Evolutionary conservation across 2,113 vertebrate genomes (phyloP), one percentile per base, ranked within the genome.

Genomic region (Mixornis gularis): DNA sequence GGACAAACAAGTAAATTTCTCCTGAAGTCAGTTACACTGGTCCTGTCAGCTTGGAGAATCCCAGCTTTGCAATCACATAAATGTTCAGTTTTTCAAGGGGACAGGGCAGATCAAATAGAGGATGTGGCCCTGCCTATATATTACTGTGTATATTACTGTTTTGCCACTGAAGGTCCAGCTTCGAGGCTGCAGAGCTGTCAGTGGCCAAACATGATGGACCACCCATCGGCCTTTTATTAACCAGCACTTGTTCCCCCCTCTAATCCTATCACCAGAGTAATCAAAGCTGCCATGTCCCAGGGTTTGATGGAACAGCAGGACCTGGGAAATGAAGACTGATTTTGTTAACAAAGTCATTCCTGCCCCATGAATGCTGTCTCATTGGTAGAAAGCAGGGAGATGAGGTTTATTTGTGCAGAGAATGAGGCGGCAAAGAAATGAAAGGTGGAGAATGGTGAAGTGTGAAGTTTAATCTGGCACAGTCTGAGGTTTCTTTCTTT

Each of bases 311-410:
- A 97, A 95, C 96, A 96, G 96, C 95, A 94, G 95, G 95, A 97
- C 91, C 93, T 95, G 95, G 94, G 96, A 96, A 96, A 96, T 90
- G 95, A 96, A 96, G 95, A 76, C 91, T 96, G 96, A 96, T 95
- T 96, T 93, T 92, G 95, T 97, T 96, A 96, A 96, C 95, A 93
- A 96, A 97, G 95, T 96, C 89, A 96, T 92, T 96, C 91, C 95
- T 96, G 68, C 59, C 83, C 78, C 87, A 81, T 94, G 90, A 91
- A 94, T 95, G 82, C 92, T 71, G 94, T 93, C 90, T 92, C 93
- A 90, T 87, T 83, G 92, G 85, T 88, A 89, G 87, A 94, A 96
- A 87, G 51, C 19, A 2, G 70, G 79, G 78, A 93, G 93, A 93
- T 53, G 51, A 79, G 79, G 95, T 96, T 96, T 96, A 96, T 96